Conservation (phyloP, 2,113 vertebrate species). For the Petaurus breviceps region DNA sequence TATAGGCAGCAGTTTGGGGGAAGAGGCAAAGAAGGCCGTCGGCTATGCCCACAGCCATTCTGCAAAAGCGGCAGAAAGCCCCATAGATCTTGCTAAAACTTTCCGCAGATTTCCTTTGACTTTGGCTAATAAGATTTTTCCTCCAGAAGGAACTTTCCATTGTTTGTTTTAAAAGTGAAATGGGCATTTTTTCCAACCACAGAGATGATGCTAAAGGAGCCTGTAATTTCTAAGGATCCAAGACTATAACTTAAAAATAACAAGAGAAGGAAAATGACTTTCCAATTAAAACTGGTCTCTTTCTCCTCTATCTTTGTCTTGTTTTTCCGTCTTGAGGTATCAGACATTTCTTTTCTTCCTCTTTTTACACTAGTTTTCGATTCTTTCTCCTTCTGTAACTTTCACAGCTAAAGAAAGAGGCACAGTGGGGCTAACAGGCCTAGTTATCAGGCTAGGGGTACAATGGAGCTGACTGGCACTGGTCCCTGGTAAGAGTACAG, state of each 20-base stretch:
- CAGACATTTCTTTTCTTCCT: not conserved
- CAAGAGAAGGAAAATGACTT: conserved; percentile 56
- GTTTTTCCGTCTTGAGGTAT: conserved; percentile 29
- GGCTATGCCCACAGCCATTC: not conserved
- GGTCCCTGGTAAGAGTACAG: no score
- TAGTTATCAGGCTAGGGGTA: no score
- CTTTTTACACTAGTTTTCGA: not conserved
- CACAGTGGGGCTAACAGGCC: not conserved
- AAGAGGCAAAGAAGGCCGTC: not conserved
- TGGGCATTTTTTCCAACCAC: conserved; percentile 81
- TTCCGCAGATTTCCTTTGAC: conserved; percentile 59
- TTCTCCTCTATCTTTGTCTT: conserved; percentile 55
- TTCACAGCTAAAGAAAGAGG: not conserved
- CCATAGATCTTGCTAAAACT: conserved; percentile 21
- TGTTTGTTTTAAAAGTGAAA: conserved; percentile 83
- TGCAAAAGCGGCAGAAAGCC: conserved; percentile 16
- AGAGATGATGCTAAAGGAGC: conserved; percentile 76
- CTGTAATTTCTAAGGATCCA: conserved; percentile 80
- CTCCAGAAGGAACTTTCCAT: conserved; percentile 81
- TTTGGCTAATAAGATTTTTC: conserved; percentile 77
- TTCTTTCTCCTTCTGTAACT: not conserved
- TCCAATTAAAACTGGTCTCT: conserved; percentile 70
- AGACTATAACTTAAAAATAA: conserved; percentile 70
- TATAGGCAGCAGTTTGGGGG: not conserved
- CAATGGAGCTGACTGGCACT: no score